Evolutionary conservation across 2,888 invertebrate species (phyloP).

Genomic region (Ypsolopha scabrella): DNA sequence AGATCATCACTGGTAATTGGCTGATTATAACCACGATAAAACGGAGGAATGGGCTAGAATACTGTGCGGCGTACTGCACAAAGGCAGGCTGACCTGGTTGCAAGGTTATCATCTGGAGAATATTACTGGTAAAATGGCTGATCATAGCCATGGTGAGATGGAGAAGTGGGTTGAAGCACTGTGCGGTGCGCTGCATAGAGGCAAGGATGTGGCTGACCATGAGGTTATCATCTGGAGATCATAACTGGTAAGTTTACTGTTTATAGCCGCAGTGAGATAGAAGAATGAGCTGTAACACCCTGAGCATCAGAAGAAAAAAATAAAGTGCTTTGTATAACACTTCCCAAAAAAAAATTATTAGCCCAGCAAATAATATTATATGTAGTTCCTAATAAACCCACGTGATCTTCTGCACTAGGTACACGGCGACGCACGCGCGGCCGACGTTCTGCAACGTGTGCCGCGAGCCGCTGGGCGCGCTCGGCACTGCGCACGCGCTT

Average conservation of each 20-base stretch:
- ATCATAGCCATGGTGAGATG: slow-evolving; percentile 75
- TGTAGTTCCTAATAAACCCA: too few relatives aligned
- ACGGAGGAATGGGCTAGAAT: too few relatives aligned
- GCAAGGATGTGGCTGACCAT: too few relatives aligned
- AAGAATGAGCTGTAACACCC: too few relatives aligned
- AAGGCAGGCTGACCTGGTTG: slow-evolving; percentile 69
- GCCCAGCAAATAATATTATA: too few relatives aligned
- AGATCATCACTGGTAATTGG: slow-evolving; percentile 54
- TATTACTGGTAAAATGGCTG: slow-evolving; percentile 46
- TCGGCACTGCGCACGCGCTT: slow-evolving; percentile 91
- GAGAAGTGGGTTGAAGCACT: slow-evolving; percentile 72
- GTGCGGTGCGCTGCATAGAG: too few relatives aligned
- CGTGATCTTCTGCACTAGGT: slow-evolving; percentile 46
- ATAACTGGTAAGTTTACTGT: background rate
- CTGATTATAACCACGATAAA: background rate
- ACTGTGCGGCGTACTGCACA: slow-evolving; percentile 76
- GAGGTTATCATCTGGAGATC: background rate
- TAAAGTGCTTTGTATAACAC: too few relatives aligned
- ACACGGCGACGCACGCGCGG: slow-evolving; percentile 92
- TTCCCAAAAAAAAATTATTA: too few relatives aligned
- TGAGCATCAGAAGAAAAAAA: too few relatives aligned
- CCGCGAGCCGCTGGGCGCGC: slow-evolving; percentile 91
- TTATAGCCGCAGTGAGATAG: background rate
- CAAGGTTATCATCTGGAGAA: slow-evolving; percentile 62
- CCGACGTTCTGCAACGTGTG: slow-evolving; percentile 98